phyloP scores from a whole-genome alignment of 2,888 invertebrate genomes.

The Abrostola tripartita region DNA sequence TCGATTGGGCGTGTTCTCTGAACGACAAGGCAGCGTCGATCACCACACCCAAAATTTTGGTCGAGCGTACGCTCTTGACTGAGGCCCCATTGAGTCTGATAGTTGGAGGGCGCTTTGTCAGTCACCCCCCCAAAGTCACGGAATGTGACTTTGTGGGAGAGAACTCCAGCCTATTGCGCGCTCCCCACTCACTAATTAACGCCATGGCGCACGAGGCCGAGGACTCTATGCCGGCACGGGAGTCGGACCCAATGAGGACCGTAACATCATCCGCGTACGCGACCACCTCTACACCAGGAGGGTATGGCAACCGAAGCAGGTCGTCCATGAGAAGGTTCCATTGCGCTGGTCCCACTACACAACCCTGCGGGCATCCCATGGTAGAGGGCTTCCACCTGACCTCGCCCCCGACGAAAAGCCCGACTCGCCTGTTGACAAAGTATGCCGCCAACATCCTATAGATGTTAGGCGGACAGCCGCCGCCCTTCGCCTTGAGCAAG shows the following conservation, averaged over 20 bases:
- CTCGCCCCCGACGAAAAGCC: conserved; percentile 37
- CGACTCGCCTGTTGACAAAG: conserved; percentile 42
- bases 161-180: conserved; percentile 44
- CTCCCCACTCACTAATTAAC: conserved; percentile 29
- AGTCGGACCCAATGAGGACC: conserved; percentile 40
- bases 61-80: conserved; percentile 10
- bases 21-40: conserved; percentile 10
- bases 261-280: conserved; percentile 58
- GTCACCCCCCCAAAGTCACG: conserved; percentile 36
- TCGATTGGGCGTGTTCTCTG: conserved; percentile 28
- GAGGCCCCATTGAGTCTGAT: not conserved
- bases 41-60: conserved; percentile 16
- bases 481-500: conserved; percentile 49
- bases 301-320: conserved; percentile 44
- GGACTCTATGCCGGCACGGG: conserved; percentile 27
- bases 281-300: conserved; percentile 24
- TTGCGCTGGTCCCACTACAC: conserved; percentile 50
- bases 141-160: conserved; percentile 43
- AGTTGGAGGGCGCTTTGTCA: not conserved
- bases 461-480: conserved; percentile 54
- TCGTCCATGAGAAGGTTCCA: conserved; percentile 57
- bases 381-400: conserved; percentile 37
- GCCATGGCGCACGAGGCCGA: conserved; percentile 20
- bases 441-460: conserved; percentile 52
- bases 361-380: conserved; percentile 57